Base-by-base conservation (phyloP, 1,140 invertebrate genomes). In the Trypoxylus dichotomus region DNA sequence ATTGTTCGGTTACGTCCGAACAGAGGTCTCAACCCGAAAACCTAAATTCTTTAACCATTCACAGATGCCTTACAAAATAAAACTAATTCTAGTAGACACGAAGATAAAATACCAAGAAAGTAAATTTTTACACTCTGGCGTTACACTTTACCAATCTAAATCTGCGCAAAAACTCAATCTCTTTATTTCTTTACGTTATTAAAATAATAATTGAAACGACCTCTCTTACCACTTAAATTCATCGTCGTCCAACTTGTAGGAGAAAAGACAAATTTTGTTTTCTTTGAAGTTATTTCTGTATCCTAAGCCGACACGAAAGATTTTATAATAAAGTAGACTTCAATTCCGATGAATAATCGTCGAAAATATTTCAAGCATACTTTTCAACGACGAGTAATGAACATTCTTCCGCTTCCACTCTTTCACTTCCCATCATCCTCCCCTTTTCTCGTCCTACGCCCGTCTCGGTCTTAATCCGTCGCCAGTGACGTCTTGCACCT, bases 281-380 rank as follows among this genome's bases (percentile, higher is more conserved):
- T 15, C 24, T 7, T 24, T 25, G 11, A 29, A 68, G 19, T 68
- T 25, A 27, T 68, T 68, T 27, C 13, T 68, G 19, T 24, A 29
- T 24, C 27, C 60, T 15, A 25, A 24, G 13, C 47, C 15, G 6
- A 58, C 60, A 13, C 6, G 7, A 24, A 29, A 8, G 60, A 24
- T 68, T 68, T 7, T 37, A 68, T 68, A 68, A 68, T 68, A 68
- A 68, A 68, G 60, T 13, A 24, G 24, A 68, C 60, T 24, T 68
- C 47, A 54, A 54, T 15, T 54, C 15, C 47, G 21, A 29, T 68
- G 60, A 68, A 68, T 68, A 68, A 68, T 68, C 27, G 21, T 1
- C 60, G 24, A 27, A 24, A 68, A 68, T 68, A 15, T 68, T 29
- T 68, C 60, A 68, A 29, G 60, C 19, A 10, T 68, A 68, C 60